Percentiles rank a stretch among this genome's conserved stretches.
Evolutionary conservation across 2,113 vertebrate species (phyloP).

Genomic region (Azemiops feae): DNA sequence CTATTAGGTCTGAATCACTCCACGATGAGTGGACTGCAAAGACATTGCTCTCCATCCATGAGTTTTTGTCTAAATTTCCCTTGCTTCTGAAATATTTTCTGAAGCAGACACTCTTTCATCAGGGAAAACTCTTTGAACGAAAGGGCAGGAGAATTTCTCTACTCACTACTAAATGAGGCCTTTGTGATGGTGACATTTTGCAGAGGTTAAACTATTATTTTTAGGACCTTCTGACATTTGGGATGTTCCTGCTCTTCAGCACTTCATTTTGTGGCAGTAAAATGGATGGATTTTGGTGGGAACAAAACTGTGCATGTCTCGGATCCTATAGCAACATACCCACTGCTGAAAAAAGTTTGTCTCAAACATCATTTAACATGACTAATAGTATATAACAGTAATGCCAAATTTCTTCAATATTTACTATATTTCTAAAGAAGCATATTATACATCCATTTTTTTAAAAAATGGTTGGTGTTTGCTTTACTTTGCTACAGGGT

Average conservation of each 20-base stretch:
- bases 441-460: not conserved
- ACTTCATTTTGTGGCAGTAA: not conserved
- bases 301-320: not conserved
- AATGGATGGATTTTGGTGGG: not conserved
- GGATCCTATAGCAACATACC: not conserved
- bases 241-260: not conserved
- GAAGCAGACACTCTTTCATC: not conserved
- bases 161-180: not conserved
- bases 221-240: constrained; percentile 4
- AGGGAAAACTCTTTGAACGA: not conserved
- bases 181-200: not conserved
- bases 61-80: not conserved
- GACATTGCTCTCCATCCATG: not conserved
- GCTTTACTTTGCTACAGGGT: not conserved
- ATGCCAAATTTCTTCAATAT: not conserved
- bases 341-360: not conserved
- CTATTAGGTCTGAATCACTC: not conserved
- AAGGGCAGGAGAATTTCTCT: not conserved
- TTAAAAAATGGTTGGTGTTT: not conserved
- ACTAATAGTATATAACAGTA: not conserved
- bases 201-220: not conserved
- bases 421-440: not conserved
- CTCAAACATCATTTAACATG: not conserved
- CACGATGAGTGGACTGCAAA: not conserved
- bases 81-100: not conserved